A percentile compares a stretch with the other conserved stretches of the same genome.
phyloP scores from a whole-genome alignment of 1,140 invertebrate species.

The Araneus ventricosus region DNA sequence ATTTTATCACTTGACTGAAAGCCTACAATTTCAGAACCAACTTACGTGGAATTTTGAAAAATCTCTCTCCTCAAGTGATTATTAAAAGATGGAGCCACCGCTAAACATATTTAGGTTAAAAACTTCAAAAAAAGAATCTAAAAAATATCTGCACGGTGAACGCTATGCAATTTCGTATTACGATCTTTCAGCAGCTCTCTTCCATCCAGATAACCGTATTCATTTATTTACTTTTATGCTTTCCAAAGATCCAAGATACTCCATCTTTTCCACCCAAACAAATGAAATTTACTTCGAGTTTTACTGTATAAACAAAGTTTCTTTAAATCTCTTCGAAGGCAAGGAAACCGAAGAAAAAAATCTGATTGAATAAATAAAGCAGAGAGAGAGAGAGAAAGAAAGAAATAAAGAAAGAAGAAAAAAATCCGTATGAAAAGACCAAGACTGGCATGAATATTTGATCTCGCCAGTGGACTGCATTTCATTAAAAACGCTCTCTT shows the following conservation, averaged over 20 bases:
- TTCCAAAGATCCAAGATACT: conserved; percentile 28
- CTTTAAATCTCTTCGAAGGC: conserved; percentile 50
- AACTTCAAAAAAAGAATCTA: not conserved
- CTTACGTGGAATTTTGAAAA: not conserved
- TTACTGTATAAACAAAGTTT: conserved; percentile 67
- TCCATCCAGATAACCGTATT: not conserved
- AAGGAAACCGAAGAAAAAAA: conserved; percentile 15
- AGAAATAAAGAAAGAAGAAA: not conserved
- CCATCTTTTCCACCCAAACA: conserved; percentile 57
- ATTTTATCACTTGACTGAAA: too few species aligned
- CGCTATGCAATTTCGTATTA: conserved; percentile 9
- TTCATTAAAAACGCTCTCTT: conserved; percentile 67
- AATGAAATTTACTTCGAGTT: conserved; percentile 66
- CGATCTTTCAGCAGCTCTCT: conserved; percentile 16
- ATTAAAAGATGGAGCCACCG: not conserved
- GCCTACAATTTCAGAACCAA: not conserved
- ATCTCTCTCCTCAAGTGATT: not conserved
- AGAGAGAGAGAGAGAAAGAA: too few species aligned
- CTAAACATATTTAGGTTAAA: conserved; percentile 1
- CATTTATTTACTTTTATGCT: conserved; percentile 62
- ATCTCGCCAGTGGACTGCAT: conserved; percentile 52
- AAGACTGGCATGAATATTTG: conserved; percentile 67
- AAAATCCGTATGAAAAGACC: conserved; percentile 43
- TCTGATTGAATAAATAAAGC: conserved; percentile 64
- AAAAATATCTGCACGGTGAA: not conserved